Conservation (phyloP, 2,888 invertebrate species). For the Lagria hirta region DNA sequence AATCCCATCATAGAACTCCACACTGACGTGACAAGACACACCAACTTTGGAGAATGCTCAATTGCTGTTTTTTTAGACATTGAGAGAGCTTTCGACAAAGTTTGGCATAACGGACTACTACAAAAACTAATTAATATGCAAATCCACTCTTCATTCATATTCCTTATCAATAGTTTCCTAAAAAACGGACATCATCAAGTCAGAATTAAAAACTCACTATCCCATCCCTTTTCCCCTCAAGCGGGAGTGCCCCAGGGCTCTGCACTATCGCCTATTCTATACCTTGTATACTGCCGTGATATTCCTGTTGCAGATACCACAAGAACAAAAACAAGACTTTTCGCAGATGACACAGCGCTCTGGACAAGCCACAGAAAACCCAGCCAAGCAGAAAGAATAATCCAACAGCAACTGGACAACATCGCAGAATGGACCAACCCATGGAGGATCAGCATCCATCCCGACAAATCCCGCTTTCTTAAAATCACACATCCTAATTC, state of each 20-base stretch:
- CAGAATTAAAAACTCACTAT: conserved; percentile 20
- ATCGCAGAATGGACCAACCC: conserved; percentile 12
- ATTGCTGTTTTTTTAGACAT: conserved; percentile 40
- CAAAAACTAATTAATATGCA: conserved; percentile 36
- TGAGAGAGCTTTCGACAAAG: conserved; percentile 44
- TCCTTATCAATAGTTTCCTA: conserved; percentile 34
- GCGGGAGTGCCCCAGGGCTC: conserved; percentile 24
- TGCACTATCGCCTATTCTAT: conserved; percentile 22
- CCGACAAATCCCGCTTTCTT: conserved; percentile 17
- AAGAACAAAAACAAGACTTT: conserved; percentile 19
- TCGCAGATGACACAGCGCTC: conserved; percentile 28
- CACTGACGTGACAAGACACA: conserved; percentile 32
- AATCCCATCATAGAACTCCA: conserved; percentile 38
- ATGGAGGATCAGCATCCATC: conserved; percentile 25
- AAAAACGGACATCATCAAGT: conserved; percentile 30
- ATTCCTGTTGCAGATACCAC: conserved; percentile 13
- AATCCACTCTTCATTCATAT: conserved; percentile 30
- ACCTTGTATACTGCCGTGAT: conserved; percentile 21
- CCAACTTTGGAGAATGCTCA: conserved; percentile 35
- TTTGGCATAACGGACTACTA: conserved; percentile 40
- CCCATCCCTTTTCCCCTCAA: conserved; percentile 11
- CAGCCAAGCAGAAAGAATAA: conserved; percentile 1
- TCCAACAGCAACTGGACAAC: conserved; percentile 14
- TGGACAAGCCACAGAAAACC: conserved; percentile 17
- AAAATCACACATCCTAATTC: conserved; percentile 7